Conservation (phyloP, 2,888 invertebrate genomes). For the Hirtodrosophila duncani region DNA sequence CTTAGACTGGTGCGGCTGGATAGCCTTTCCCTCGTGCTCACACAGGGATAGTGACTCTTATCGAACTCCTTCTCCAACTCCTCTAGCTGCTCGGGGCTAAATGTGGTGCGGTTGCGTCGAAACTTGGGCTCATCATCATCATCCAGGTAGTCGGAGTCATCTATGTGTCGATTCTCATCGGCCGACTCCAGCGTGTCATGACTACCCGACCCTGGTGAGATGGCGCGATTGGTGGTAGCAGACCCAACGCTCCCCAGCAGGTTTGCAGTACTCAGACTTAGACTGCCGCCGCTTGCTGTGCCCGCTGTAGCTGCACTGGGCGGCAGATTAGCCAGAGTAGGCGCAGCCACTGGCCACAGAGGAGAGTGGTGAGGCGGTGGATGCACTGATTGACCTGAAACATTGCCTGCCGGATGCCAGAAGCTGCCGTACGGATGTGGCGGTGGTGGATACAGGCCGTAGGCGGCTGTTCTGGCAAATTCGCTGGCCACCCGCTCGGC, state of each 20-base stretch:
- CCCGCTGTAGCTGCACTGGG: slow-evolving; percentile 79
- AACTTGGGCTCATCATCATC: slow-evolving; percentile 93
- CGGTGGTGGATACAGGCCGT: slow-evolving; percentile 89
- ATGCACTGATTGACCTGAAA: slow-evolving; percentile 53
- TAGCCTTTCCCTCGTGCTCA: slow-evolving; percentile 92
- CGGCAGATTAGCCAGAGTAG: slow-evolving; percentile 80
- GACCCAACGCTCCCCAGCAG: slow-evolving; percentile 33
- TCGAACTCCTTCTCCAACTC: slow-evolving; percentile 97
- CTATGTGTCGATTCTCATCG: slow-evolving; percentile 76
- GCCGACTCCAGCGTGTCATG: slow-evolving; percentile 78
- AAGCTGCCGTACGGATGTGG: slow-evolving; percentile 82
- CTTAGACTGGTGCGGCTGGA: slow-evolving; percentile 95
- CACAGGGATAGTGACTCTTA: slow-evolving; percentile 96
- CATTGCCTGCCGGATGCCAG: slow-evolving; percentile 78
- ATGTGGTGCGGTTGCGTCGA: slow-evolving; percentile 94
- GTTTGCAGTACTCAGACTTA: slow-evolving; percentile 50
- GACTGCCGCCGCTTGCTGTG: slow-evolving; percentile 13
- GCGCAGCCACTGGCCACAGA: slow-evolving; percentile 74
- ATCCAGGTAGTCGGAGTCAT: slow-evolving; percentile 89
- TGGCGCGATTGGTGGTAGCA: slow-evolving; percentile 59
- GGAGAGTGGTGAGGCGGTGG: slow-evolving; percentile 56
- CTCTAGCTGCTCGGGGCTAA: slow-evolving; percentile 95
- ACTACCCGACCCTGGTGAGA: slow-evolving; percentile 80
- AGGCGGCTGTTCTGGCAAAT: slow-evolving; percentile 94
- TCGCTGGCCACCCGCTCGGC: slow-evolving; percentile 97